These are phyloP conservation scores for Campylomormyrus tamandua DNA, from an alignment of 2,113 vertebrate species.

Conservation along the genomic window DNA sequence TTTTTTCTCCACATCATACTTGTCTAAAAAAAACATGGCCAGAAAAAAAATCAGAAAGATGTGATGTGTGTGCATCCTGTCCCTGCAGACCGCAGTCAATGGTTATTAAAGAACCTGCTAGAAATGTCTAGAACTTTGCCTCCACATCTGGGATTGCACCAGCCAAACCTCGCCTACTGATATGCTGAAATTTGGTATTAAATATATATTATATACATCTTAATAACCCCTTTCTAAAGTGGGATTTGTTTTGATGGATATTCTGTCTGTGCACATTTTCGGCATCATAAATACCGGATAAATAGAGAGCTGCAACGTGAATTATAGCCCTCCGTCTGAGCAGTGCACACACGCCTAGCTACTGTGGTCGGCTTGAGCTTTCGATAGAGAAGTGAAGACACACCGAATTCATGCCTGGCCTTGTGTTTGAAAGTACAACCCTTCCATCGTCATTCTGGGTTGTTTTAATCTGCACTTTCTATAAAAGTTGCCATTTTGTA, in stretches of 20 bases:
- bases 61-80: neutral
- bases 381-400: conserved; percentile 7
- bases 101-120: neutral
- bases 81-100: neutral
- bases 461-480: neutral
- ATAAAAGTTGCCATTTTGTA: neutral
- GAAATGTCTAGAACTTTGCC: neutral
- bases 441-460: neutral
- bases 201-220: conserved; percentile 21
- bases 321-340: conserved; percentile 43
- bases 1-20: neutral
- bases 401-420: neutral
- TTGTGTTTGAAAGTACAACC: neutral
- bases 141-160: neutral
- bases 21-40: neutral
- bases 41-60: neutral
- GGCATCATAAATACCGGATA: conserved; percentile 58
- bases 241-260: conserved; percentile 37
- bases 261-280: conserved; percentile 42
- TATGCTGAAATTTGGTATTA: conserved; percentile 22
- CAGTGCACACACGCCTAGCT: conserved; percentile 28
- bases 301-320: conserved; percentile 47
- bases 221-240: conserved; percentile 25
- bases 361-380: conserved; percentile 35
- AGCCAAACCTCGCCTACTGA: neutral